Evolutionary conservation across 2,888 invertebrate genomes (phyloP).

Genomic region (Apoderus coryli): DNA sequence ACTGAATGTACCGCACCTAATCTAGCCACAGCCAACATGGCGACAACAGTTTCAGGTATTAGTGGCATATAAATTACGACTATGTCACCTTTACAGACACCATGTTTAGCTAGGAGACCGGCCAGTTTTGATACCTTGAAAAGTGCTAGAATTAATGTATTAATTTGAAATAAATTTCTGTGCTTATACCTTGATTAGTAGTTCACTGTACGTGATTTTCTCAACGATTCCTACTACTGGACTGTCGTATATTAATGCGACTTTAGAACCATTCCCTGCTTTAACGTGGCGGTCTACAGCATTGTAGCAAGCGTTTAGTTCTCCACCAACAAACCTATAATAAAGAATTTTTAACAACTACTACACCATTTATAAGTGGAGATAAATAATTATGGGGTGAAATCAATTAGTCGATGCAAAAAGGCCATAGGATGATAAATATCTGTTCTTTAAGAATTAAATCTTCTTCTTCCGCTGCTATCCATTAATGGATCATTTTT

Average conservation of each 20-base stretch:
- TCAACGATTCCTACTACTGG: slow-evolving; percentile 66
- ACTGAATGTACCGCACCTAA: slow-evolving; percentile 88
- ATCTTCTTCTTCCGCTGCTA: no score
- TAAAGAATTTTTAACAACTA: no score
- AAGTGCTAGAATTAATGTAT: slow-evolving; percentile 5
- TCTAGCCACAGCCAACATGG: slow-evolving; percentile 78
- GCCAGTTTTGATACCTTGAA: slow-evolving; percentile 48
- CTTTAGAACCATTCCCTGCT: slow-evolving; percentile 59
- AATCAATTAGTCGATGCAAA: no score
- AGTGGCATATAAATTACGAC: slow-evolving; percentile 92
- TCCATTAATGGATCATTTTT: no score
- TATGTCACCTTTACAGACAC: slow-evolving; percentile 68
- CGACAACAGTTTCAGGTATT: slow-evolving; percentile 77
- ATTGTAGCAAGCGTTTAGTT: slow-evolving; percentile 86
- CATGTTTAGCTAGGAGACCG: slow-evolving; percentile 60
- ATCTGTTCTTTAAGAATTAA: no score
- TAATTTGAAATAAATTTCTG: neutral
- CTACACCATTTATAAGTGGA: no score
- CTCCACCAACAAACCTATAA: slow-evolving; percentile 73
- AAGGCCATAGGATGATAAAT: no score
- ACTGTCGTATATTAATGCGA: slow-evolving; percentile 82
- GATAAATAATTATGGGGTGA: no score
- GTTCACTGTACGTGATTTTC: slow-evolving; percentile 66
- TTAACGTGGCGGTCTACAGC: slow-evolving; percentile 81
- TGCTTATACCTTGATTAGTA: slow-evolving; percentile 64